Conservation (phyloP, 1,140 invertebrate species). For the Drosophila cardini region DNA sequence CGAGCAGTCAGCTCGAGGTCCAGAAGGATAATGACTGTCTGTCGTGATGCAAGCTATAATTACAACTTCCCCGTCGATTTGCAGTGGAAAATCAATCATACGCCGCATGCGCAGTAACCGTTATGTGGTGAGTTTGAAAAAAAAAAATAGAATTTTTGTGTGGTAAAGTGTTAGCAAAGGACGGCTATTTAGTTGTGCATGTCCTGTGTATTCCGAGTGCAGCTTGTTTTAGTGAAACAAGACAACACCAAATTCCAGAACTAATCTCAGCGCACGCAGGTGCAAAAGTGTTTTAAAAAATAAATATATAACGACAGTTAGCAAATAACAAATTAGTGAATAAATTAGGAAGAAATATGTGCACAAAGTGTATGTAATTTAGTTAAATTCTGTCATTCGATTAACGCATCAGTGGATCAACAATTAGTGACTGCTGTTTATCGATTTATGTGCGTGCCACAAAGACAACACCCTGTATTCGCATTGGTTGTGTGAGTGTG, state of each 20-base stretch:
- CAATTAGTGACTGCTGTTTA: slow-evolving; percentile 65
- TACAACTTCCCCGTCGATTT: background rate
- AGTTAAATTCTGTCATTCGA: background rate
- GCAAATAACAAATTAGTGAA: background rate
- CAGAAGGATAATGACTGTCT: slow-evolving; percentile 17
- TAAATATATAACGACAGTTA: background rate
- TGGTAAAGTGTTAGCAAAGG: slow-evolving; percentile 34
- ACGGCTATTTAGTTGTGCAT: slow-evolving; percentile 32
- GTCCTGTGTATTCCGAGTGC: slow-evolving; percentile 2
- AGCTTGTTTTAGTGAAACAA: slow-evolving; percentile 9
- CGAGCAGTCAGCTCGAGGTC: background rate
- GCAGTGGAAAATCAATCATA: slow-evolving; percentile 69
- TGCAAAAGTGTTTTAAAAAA: slow-evolving; percentile 11
- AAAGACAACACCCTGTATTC: slow-evolving; percentile 54
- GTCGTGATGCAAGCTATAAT: background rate
- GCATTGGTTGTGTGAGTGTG: slow-evolving; percentile 27
- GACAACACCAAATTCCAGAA: background rate
- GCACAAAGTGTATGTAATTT: background rate
- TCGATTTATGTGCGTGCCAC: slow-evolving; percentile 58
- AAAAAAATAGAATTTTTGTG: slow-evolving; percentile 27
- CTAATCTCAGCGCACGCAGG: background rate
- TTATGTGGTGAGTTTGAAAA: slow-evolving; percentile 41
- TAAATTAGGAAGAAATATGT: background rate
- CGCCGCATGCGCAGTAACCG: slow-evolving; percentile 63
- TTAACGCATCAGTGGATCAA: slow-evolving; percentile 23